Percentiles rank a stretch among this genome's conserved stretches.
Conservation (phyloP, 1,140 invertebrate species). For the Maconellicoccus hirsutus region DNA sequence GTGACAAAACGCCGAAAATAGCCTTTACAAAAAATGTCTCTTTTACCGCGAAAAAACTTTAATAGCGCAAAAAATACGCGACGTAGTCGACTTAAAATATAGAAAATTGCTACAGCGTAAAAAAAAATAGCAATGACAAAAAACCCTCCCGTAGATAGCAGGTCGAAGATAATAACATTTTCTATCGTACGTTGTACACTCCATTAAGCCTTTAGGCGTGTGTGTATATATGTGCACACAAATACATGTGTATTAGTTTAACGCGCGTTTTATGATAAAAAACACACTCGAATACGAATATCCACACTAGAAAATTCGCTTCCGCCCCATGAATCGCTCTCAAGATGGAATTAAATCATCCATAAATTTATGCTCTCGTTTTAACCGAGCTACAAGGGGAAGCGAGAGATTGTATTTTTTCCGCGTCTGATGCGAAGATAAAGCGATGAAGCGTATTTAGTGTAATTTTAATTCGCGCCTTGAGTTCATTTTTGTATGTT, state of each 20-base stretch:
- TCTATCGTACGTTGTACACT: not conserved
- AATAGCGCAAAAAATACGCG: not conserved
- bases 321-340: not conserved
- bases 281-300: not conserved
- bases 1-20: slow-evolving; percentile 8
- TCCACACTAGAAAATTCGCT: not conserved
- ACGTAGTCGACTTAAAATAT: not conserved
- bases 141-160: not conserved
- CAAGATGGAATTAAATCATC: too few relatives aligned
- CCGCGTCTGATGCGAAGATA: too few relatives aligned
- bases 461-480: too few relatives aligned
- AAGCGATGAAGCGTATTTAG: too few relatives aligned
- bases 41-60: not conserved
- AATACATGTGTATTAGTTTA: too few relatives aligned
- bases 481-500: too few relatives aligned
- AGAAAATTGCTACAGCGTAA: not conserved
- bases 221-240: too few relatives aligned
- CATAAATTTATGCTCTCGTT: too few relatives aligned
- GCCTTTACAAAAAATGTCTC: not conserved
- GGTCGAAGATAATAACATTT: not conserved
- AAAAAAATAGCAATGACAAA: not conserved
- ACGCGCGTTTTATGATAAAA: slow-evolving; percentile 2
- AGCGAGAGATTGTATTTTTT: too few relatives aligned
- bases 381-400: too few relatives aligned
- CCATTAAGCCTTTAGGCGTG: not conserved